These are phyloP conservation scores for Cantharis nigra DNA, from an alignment of 2,888 invertebrate genomes.

Conservation along the genomic window DNA sequence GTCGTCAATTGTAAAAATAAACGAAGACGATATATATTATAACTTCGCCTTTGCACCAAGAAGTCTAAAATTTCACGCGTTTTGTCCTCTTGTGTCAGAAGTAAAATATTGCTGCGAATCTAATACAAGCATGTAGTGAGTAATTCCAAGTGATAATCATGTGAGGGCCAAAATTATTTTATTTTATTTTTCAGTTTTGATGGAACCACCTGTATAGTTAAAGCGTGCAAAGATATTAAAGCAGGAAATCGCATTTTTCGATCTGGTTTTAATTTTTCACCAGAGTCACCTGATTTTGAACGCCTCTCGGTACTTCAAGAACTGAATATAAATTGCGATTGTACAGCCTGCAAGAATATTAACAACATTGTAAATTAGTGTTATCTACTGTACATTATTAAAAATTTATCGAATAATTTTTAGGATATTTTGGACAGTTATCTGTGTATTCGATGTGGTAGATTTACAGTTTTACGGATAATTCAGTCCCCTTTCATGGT, in stretches of 20 bases:
- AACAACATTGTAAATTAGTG: too few relatives aligned
- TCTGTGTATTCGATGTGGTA: too few relatives aligned
- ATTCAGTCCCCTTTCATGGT: too few relatives aligned
- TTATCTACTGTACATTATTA: too few relatives aligned
- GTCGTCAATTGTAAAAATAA: background rate
- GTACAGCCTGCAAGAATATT: too few relatives aligned
- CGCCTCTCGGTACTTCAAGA: too few relatives aligned
- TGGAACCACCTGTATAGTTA: background rate
- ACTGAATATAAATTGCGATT: too few relatives aligned
- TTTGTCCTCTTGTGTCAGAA: background rate
- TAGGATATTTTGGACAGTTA: too few relatives aligned
- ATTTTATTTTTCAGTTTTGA: background rate
- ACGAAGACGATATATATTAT: background rate
- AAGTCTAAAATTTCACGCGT: background rate
- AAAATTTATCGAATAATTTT: too few relatives aligned
- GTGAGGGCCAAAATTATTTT: background rate
- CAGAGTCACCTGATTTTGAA: background rate
- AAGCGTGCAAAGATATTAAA: background rate
- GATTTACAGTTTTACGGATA: too few relatives aligned
- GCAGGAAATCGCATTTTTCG: background rate
- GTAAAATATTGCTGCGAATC: background rate
- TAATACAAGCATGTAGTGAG: background rate
- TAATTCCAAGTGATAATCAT: background rate
- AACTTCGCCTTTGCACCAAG: accelerated
- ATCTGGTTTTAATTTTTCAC: background rate